Evolutionary conservation across 2,797 vertebrate genomes (phyloP).

Genomic region (Semaprochilodus insignis): DNA sequence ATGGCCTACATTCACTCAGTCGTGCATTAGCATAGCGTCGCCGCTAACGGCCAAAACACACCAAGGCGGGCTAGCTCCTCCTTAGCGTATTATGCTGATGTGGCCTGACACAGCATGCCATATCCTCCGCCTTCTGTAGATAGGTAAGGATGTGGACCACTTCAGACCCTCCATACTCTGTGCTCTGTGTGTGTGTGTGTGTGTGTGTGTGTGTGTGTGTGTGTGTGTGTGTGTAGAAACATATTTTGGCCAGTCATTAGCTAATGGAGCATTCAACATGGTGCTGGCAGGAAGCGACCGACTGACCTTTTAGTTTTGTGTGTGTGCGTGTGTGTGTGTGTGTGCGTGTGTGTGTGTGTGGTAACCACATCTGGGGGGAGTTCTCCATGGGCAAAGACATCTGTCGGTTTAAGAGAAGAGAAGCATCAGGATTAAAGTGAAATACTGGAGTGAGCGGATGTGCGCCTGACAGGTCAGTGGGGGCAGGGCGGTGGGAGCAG

Average conservation of each 20-base stretch:
- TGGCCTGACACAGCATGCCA: neutral
- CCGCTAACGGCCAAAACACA: neutral
- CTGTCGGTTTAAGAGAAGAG: too few species aligned
- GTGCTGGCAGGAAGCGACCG: slow-evolving; percentile 18
- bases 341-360: neutral
- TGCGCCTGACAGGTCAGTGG: too few species aligned
- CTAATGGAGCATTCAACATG: slow-evolving; percentile 18
- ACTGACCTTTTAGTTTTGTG: slow-evolving; percentile 21
- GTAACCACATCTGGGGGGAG: too few species aligned
- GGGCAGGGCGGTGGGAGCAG: too few species aligned
- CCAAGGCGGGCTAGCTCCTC: neutral
- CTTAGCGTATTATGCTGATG: neutral
- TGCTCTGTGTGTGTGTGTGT: slow-evolving; percentile 10
- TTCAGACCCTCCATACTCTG: neutral
- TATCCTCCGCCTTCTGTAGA: neutral
- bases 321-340: slow-evolving; percentile 20
- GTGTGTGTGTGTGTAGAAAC: neutral
- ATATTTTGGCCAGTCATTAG: slow-evolving; percentile 5
- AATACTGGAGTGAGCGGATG: too few species aligned
- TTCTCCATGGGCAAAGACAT: too few species aligned
- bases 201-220: slow-evolving; percentile 11
- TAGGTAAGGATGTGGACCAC: neutral
- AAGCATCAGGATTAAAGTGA: too few species aligned
- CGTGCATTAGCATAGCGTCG: neutral
- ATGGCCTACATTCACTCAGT: slow-evolving; percentile 35